Evolutionary conservation across 1,140 invertebrate genomes (phyloP), one percentile per base, ranked within the genome.

Genomic region (Brachionus angularis): DNA sequence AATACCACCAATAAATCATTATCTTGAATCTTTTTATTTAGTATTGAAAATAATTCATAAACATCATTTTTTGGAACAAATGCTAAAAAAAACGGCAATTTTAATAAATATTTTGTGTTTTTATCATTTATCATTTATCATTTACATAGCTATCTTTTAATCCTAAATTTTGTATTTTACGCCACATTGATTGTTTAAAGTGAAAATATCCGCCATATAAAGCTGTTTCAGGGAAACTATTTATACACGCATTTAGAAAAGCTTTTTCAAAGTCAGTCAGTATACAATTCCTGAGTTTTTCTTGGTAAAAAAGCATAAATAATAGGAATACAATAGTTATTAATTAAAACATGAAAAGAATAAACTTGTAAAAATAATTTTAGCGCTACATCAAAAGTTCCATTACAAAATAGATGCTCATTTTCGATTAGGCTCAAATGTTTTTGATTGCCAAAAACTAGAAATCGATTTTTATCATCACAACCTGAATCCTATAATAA

Each of bases 341-440:
- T 18, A 3, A 53, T 10, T 33, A 33, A 14, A n/a, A 16, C 14
- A 53, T 53, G 29, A 14, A 53, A 53, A 31, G 50, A 33, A 53
- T 53, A 53, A 14, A 31, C 0, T 33, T 53, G 50, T 33, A 53
- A 3, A 33, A 53, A 53, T 31, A 33, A 16, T 53, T 33, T 53
- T 8, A 29, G 50, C n/a, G 50, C 50, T 14, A 31, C 50, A 2
- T 33, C 33, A 53, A 53, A 53, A 3, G 50, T 53, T 5, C 50
- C 50, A 8, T 53, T 29, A 53, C 50, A 53, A 53, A 53, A 53
- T 14, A 53, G 27, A 23, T 53, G 27, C n/a, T 33, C 33, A n/a
- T 53, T 53, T 53, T 33, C 50, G n/a, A 53, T 33, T 14, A 53
- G 21, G 5, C 14, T 29, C 14, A 53, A 5, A n/a, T 5, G 31